Evolutionary conservation across 2,113 vertebrate species (phyloP).

Genomic region (Pachyramphus minor): DNA sequence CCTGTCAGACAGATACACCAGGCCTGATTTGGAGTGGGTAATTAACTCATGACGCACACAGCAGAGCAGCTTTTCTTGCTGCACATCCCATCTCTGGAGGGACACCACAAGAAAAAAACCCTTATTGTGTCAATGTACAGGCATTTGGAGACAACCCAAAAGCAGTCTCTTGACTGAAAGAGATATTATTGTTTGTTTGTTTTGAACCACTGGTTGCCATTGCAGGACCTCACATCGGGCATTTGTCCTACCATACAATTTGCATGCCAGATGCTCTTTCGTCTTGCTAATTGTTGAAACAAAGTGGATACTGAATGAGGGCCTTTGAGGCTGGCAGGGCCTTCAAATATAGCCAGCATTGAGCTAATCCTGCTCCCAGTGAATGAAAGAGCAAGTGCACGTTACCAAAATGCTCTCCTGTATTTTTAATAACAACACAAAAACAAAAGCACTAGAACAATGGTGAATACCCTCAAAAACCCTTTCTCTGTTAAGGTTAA

Average conservation of each 20-base stretch:
- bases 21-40: not conserved
- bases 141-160: conserved; percentile 6
- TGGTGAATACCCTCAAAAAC: not conserved
- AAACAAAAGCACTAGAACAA: not conserved
- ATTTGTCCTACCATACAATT: conserved; percentile 10
- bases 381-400: not conserved
- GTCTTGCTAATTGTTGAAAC: not conserved
- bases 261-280: conserved; percentile 23
- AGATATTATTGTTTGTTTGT: conserved; percentile 16
- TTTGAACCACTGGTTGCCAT: conserved; percentile 35
- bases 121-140: not conserved
- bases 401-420: not conserved
- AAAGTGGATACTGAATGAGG: conserved; percentile 24
- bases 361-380: not conserved
- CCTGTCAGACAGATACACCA: not conserved
- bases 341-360: not conserved
- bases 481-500: not conserved
- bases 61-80: not conserved
- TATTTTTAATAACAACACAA: not conserved
- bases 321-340: not conserved
- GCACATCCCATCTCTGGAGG: not conserved
- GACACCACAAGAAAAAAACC: not conserved
- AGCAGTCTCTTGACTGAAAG: conserved; percentile 2
- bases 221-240: conserved; percentile 11
- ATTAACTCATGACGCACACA: not conserved